Evolutionary conservation across 1,140 invertebrate genomes (phyloP), one percentile per base, ranked within the genome.

Genomic region (Solenopsis fugax): DNA sequence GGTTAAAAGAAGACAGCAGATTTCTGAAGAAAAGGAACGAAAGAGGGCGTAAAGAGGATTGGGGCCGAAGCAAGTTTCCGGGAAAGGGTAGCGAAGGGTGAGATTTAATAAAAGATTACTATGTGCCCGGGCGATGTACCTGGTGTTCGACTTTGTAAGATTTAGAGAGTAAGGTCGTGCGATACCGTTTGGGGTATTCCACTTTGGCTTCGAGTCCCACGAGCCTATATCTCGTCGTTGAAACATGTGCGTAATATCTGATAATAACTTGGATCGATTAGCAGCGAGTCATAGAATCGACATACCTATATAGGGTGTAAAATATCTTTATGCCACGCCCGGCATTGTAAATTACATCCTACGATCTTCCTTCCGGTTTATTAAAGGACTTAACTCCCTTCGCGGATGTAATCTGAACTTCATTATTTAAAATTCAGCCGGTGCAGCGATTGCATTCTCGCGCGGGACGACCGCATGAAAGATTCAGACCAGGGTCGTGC

Each of bases 71-170:
- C 69, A 60, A 84, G 80, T 50, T 84, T 84, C n/a, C 41, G 50
- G 54, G 52, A 77, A 85, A 64, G 69, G 56, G 67, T 89, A 60
- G 58, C 76, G 84, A 82, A 77, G 90, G 77, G 67, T 85, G 86
- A 92, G 90, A 93, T 92, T 92, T 93, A 92, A 93, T 93, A 93
- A 92, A 93, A 93, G 90, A 90, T 93, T 93, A 86, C 86, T 82
- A 69, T 69, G 65, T 76, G 73, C 75, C 85, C 56, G 76, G 62
- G 50, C 77, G 58, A 86, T 72, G 81, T 89, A 87, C 50, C 85
- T 54, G 86, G 56, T 76, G 77, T 58, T 69, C 45, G 78, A 65
- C 60, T 76, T 82, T 60, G 69, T 52, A 41, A 85, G 60, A 73
- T 45, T 89, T 75, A 73, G 77, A 72, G 77, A 64, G 64, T 34